phyloP scores from a whole-genome alignment of 2,113 vertebrate species.

The Trematomus loennbergii region DNA sequence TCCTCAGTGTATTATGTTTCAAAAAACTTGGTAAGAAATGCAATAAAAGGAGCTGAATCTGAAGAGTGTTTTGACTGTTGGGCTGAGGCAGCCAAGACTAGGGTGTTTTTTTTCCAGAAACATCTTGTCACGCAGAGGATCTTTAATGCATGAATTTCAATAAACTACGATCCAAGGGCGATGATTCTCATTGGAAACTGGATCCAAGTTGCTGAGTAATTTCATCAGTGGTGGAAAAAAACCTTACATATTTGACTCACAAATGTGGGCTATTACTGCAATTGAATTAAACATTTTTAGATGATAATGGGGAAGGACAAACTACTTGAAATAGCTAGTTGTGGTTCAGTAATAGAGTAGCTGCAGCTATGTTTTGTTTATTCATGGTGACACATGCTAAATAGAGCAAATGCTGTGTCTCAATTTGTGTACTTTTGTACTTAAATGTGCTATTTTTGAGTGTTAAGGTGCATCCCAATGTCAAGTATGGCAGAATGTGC shows the following conservation, averaged over 20 bases:
- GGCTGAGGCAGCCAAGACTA: neutral
- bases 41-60: conserved; percentile 16
- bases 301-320: conserved; percentile 10
- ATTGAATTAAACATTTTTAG: conserved; percentile 32
- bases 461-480: too few relatives aligned
- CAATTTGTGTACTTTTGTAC: too few relatives aligned
- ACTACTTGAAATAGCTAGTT: conserved; percentile 16
- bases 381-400: neutral
- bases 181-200: conserved; percentile 35
- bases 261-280: conserved; percentile 45
- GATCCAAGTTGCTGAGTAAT: conserved; percentile 50
- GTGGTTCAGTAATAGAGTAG: conserved; percentile 1
- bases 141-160: conserved; percentile 48
- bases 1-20: conserved; percentile 27
- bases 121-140: conserved; percentile 21
- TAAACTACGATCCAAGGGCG: conserved; percentile 21
- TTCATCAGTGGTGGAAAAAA: conserved; percentile 47
- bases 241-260: conserved; percentile 39
- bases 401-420: too few relatives aligned
- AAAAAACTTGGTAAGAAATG: conserved; percentile 11
- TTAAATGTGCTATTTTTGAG: too few relatives aligned
- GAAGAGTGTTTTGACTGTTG: conserved; percentile 21
- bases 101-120: conserved; percentile 20
- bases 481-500: too few relatives aligned
- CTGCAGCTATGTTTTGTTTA: conserved; percentile 19